phyloP scores from a whole-genome alignment of 2,888 invertebrate species.

The Crocallis elinguaria region DNA sequence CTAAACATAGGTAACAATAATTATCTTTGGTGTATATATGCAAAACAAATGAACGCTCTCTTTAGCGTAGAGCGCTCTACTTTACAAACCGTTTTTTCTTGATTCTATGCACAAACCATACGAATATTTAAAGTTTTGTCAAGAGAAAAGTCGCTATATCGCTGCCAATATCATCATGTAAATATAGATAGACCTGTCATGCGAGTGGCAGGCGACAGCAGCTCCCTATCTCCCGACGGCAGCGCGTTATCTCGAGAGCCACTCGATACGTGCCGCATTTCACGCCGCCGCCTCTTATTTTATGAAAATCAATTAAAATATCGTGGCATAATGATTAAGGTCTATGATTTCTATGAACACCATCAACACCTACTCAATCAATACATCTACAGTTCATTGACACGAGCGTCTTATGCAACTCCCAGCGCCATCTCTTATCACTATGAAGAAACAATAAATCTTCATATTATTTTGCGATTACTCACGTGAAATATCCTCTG shows the following conservation, averaged over 20 bases:
- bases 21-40: too few species aligned
- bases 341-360: constrained; percentile 53
- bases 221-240: constrained; percentile 7
- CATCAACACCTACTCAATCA: not conserved
- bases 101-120: too few species aligned
- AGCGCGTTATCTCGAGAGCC: constrained; percentile 18
- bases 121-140: too few species aligned
- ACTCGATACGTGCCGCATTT: constrained; percentile 25
- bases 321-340: constrained; percentile 55
- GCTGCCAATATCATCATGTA: constrained; percentile 1
- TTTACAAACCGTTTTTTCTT: too few species aligned
- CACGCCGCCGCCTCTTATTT: constrained; percentile 26
- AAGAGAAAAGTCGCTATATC: not conserved
- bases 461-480: constrained; percentile 52
- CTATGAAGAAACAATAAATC: constrained; percentile 47
- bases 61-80: too few species aligned
- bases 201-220: not conserved
- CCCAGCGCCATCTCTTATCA: constrained; percentile 75
- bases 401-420: constrained; percentile 55
- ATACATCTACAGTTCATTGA: constrained; percentile 64
- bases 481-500: constrained; percentile 67
- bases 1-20: too few species aligned
- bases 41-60: too few species aligned
- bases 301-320: constrained; percentile 41
- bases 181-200: not conserved